These are phyloP conservation scores for Anhinga anhinga DNA, from an alignment of 2,113 vertebrate genomes.

Conservation along the genomic window DNA sequence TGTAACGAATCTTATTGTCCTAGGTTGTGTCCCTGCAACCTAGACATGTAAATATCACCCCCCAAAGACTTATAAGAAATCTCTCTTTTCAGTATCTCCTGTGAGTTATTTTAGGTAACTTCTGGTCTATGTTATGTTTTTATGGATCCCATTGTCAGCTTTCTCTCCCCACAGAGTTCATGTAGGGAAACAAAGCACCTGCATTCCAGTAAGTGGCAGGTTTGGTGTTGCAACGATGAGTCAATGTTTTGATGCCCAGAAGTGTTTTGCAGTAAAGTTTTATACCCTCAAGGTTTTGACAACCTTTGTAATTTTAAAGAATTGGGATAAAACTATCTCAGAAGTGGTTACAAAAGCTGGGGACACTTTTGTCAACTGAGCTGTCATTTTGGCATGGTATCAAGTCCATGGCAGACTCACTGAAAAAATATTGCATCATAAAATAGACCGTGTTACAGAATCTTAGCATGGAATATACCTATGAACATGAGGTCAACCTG, in stretches of 20 bases:
- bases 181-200: not conserved
- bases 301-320: slow-evolving; percentile 28
- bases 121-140: not conserved
- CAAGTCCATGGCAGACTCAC: slow-evolving; percentile 11
- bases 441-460: slow-evolving; percentile 39
- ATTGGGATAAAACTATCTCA: slow-evolving; percentile 36
- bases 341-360: slow-evolving; percentile 31
- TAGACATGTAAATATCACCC: not conserved
- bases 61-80: not conserved
- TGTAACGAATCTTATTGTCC: not conserved
- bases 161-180: not conserved
- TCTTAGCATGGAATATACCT: slow-evolving; percentile 39
- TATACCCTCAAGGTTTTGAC: not conserved
- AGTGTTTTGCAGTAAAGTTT: slow-evolving; percentile 5
- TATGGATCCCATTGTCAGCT: not conserved
- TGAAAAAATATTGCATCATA: slow-evolving; percentile 50
- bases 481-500: slow-evolving; percentile 21
- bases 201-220: not conserved
- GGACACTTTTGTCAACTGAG: slow-evolving; percentile 66
- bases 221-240: not conserved
- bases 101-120: not conserved
- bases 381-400: slow-evolving; percentile 53
- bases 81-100: not conserved
- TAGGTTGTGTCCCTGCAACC: not conserved
- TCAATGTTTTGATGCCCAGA: not conserved